Base-by-base conservation (phyloP, 2,888 invertebrate genomes). In the Caenorhabditis sp. region DNA sequence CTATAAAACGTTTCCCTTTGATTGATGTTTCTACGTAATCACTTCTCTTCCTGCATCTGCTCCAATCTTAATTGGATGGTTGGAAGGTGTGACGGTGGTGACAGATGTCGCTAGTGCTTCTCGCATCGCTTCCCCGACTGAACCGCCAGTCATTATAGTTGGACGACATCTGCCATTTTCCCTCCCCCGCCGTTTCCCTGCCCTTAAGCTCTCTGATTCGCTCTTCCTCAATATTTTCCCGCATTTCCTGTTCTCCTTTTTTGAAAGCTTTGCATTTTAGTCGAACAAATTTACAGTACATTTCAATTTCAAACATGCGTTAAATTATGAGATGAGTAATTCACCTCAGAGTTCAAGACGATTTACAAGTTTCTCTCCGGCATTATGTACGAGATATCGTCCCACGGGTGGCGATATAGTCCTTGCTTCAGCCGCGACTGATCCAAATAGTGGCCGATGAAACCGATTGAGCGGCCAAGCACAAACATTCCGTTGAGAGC, bases 341-440 rank as follows among this genome's bases (percentile, higher is more conserved):
- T 7, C 2, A n/a, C 8, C 2, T 2, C 15, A 9, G 45, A 15
- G 30, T 27, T 8, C 30, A 11, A 7, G 43, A 3, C 13, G 37
- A 48, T 15, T 71, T 32, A 71, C 65, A 74, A 72, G 27, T 81
- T 76, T 22, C 81, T 76, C 56, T 94, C 94, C 2, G 94, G 94
- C 89, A 94, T 91, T 78, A 94, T 93, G 89, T 94, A 94, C 1
- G 94, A 93, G 91, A 99, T 99, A 90, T 99, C 99, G 90, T 99
- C 99, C 99, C 99, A 99, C 0, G 99, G 99, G 91, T 99, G 99
- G 86, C 99, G 93, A 91, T 99, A 99, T 6, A 99, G 92, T 8
- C 98, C 99, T 91, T 99, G 99, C 89, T 97, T 97, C 91, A 99
- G 92, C 81, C 99, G 92, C 56, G 95, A 96, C 92, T 99, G 99